Conservation (phyloP, 37 sponge, comb jelly and placozoan genomes). For the Corticium candelabrum region DNA sequence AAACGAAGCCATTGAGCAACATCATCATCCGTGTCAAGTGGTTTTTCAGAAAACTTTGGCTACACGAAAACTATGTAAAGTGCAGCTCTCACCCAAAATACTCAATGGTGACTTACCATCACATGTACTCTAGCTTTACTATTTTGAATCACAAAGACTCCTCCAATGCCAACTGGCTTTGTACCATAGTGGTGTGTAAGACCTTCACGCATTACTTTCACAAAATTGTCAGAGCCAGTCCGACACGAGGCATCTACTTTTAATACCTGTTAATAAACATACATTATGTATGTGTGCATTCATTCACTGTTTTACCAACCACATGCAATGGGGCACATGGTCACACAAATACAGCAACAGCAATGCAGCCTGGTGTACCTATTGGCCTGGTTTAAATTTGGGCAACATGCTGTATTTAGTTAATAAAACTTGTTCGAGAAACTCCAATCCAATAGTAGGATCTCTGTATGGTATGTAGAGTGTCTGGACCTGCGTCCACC, state of each 20-base stretch:
- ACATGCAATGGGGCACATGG: too few species aligned
- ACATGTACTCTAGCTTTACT: constrained; percentile 85
- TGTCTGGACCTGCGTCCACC: too few species aligned
- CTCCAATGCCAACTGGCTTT: constrained; percentile 80
- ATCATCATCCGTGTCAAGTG: constrained; percentile 62
- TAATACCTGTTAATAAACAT: constrained; percentile 38
- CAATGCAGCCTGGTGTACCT: background rate
- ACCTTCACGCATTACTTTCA: constrained; percentile 65
- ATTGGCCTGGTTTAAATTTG: too few species aligned
- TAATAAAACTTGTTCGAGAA: too few species aligned
- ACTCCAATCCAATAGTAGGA: too few species aligned
- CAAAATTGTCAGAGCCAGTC: constrained; percentile 82
- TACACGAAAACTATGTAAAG: background rate
- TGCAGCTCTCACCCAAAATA: background rate
- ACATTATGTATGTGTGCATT: too few species aligned
- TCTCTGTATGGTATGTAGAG: too few species aligned
- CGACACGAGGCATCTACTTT: constrained; percentile 48
- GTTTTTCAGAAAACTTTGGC: constrained; percentile 81
- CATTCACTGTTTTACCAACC: too few species aligned
- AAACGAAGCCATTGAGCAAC: constrained; percentile 83
- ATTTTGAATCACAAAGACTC: constrained; percentile 70
- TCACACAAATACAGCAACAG: too few species aligned
- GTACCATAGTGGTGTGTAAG: constrained; percentile 46
- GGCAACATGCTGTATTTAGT: too few species aligned
- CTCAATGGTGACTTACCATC: constrained; percentile 49